A percentile compares a stretch with the other conserved stretches of the same genome.
phyloP scores from a whole-genome alignment of 2,797 vertebrate species.

The Neosilurus hyrtlii region DNA sequence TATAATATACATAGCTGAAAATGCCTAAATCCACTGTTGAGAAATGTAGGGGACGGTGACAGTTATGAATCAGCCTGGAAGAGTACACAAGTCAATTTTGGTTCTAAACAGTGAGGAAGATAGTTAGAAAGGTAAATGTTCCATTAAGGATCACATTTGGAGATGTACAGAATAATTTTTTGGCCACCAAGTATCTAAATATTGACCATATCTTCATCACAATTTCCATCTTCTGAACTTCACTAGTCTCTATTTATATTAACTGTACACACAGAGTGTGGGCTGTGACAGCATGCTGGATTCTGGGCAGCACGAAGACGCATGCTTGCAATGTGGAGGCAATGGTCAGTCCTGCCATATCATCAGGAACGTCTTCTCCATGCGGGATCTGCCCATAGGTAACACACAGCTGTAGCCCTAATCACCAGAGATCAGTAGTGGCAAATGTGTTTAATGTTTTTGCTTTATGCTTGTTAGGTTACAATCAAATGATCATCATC shows the following conservation, averaged over 20 bases:
- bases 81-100: background rate
- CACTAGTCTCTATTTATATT: background rate
- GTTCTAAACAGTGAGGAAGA: background rate
- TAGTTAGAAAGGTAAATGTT: background rate
- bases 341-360: slow-evolving; percentile 81
- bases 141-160: background rate
- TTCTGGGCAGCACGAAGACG: slow-evolving; percentile 86
- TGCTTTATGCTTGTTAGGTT: slow-evolving; percentile 73
- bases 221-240: background rate
- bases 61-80: background rate
- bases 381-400: slow-evolving; percentile 81
- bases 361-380: slow-evolving; percentile 79
- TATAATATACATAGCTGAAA: background rate
- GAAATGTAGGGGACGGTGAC: background rate
- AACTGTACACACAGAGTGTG: slow-evolving; percentile 72
- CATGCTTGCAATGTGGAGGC: slow-evolving; percentile 91
- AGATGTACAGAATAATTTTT: background rate
- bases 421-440: background rate
- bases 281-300: slow-evolving; percentile 91
- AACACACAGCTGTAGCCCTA: slow-evolving; percentile 16
- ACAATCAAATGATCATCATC: slow-evolving; percentile 92
- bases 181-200: background rate
- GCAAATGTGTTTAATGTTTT: background rate
- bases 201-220: background rate
- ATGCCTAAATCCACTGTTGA: background rate